A percentile compares a stretch with the other conserved stretches of the same genome.
Evolutionary conservation across 37 sponge, comb jelly and placozoan species (phyloP).

Genomic region (Haliclona indistincta): DNA sequence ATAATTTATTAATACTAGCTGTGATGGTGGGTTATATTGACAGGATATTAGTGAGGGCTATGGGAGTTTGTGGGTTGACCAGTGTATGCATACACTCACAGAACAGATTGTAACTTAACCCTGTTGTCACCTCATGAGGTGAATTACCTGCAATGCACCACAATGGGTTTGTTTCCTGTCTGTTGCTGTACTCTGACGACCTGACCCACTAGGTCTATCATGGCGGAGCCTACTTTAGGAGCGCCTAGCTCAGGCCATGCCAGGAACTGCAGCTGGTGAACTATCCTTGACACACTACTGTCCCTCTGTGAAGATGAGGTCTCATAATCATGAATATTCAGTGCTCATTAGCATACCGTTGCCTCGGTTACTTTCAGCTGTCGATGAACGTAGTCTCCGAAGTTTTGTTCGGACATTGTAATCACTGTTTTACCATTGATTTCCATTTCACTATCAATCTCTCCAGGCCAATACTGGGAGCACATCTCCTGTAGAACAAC

Average conservation of each 20-base stretch:
- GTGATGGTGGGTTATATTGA: too few species aligned
- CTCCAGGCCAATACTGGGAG: constrained; percentile 76
- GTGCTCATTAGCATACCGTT: constrained; percentile 18
- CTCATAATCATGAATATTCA: neutral
- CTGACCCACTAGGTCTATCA: constrained; percentile 85
- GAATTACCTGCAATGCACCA: constrained; percentile 91
- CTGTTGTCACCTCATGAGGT: too few species aligned
- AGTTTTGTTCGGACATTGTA: constrained; percentile 11
- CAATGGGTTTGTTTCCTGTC: constrained; percentile 82
- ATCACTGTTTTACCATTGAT: constrained; percentile 9
- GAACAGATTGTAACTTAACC: too few species aligned
- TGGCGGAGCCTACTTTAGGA: constrained; percentile 54
- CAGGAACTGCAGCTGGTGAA: constrained; percentile 80
- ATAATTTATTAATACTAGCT: too few species aligned
- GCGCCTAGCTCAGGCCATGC: constrained; percentile 85
- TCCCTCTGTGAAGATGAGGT: constrained; percentile 17
- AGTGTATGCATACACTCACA: too few species aligned
- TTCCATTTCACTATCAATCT: constrained; percentile 5
- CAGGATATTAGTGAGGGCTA: too few species aligned
- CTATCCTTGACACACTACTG: constrained; percentile 22
- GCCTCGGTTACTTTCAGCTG: constrained; percentile 69
- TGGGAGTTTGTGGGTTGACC: too few species aligned
- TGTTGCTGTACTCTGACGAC: constrained; percentile 66
- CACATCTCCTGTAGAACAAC: constrained; percentile 55
- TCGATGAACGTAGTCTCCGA: constrained; percentile 56